Evolutionary conservation across 2,797 vertebrate genomes (phyloP), one percentile per base, ranked within the genome.

Genomic region (Cynopterus sphinx): DNA sequence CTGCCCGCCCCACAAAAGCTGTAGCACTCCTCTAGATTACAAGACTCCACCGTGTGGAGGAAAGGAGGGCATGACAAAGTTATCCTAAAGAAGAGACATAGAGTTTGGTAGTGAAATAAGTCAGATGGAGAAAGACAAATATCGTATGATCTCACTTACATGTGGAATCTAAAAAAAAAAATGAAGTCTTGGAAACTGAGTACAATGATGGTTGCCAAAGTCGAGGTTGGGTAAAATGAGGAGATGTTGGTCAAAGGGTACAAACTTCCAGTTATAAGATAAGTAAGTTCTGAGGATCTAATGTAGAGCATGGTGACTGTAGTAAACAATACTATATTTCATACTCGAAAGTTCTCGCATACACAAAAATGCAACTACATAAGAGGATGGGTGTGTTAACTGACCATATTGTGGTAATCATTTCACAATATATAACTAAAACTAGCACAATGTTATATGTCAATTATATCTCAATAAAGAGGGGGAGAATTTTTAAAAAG

Each of bases 141-240:
- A 8, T 3, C 7, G 4, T 41, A 12, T 70, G 33, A 79, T 57
- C 46, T 81, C 39, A 39, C 10, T 65, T 79, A 79, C 33, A 53
- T 5, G 63, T 33, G 24, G 12, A 63, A 71, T 28, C 81, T 39
- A 24, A 53, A 94, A 79, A 94, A 94, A 79, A n/a, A 8, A 57
- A 49, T 17, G 16, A 26, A 41, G 21, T 90, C 79, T 10, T 16
- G 41, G 31, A 71, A 85, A 78, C 46, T 78, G 31, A 79, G 24
- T 57, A 65, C 21, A 81, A 81, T n/a, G 16, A 15, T 57, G 33
- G 43, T 33, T 36, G 2, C 21, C 36, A 22, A 12, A 10, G 16
- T 1, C 12, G 11, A 3, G 11, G n/a, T 3, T 5, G 9, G 28
- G 3, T 16, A 8, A 71, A 55, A 39, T 12, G 9, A 1, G n/a